Evolutionary conservation across 1,140 invertebrate genomes (phyloP).

Genomic region (Hetaerina americana): DNA sequence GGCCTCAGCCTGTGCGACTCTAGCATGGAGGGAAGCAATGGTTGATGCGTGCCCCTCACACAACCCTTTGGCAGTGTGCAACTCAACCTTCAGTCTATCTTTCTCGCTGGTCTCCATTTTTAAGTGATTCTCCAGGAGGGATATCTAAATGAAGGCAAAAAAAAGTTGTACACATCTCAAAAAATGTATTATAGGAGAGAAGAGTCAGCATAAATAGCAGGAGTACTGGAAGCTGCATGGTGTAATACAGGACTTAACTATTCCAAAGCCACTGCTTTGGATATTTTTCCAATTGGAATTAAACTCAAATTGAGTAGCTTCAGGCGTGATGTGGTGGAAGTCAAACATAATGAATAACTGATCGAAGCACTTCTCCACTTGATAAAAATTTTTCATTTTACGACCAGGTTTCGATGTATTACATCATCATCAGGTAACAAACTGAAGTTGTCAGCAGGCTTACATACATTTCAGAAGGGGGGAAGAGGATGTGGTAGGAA

Average conservation of each 20-base stretch:
- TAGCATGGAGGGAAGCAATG: slow-evolving; percentile 34
- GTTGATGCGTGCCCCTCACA: slow-evolving; percentile 39
- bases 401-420: background rate
- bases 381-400: background rate
- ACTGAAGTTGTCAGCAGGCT: too few species aligned
- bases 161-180: background rate
- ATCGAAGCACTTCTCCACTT: background rate
- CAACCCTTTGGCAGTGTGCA: slow-evolving; percentile 34
- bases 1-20: slow-evolving; percentile 37
- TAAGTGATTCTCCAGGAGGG: slow-evolving; percentile 20
- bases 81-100: slow-evolving; percentile 19
- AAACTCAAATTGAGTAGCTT: slow-evolving; percentile 44
- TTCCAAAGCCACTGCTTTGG: slow-evolving; percentile 5
- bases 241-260: slow-evolving; percentile 18
- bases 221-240: slow-evolving; percentile 4
- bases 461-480: too few species aligned
- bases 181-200: background rate
- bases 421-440: too few species aligned
- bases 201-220: background rate
- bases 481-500: too few species aligned
- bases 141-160: slow-evolving; percentile 10
- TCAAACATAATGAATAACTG: background rate
- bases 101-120: slow-evolving; percentile 21
- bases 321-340: background rate
- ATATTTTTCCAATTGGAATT: slow-evolving; percentile 27